phyloP scores from a whole-genome alignment of 2,113 vertebrate genomes.

The Lepus timidus region DNA sequence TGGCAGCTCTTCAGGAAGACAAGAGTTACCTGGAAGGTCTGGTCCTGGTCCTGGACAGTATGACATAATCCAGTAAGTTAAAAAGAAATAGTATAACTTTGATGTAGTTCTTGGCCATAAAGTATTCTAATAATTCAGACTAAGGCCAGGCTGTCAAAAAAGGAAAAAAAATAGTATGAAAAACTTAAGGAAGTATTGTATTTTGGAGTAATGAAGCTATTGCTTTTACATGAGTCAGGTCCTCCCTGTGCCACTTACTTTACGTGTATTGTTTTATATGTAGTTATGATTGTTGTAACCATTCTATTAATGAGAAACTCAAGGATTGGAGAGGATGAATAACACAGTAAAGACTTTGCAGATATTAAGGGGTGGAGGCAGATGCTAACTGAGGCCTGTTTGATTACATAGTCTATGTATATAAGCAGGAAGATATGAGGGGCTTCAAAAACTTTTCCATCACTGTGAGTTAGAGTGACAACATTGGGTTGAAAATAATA shows the following conservation, averaged over 20 bases:
- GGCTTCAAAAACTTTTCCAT: background rate
- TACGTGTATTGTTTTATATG: background rate
- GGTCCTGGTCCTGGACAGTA: constrained; percentile 88
- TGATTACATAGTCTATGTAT: background rate
- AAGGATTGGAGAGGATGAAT: background rate
- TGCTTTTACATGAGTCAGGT: constrained; percentile 25
- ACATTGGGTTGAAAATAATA: background rate
- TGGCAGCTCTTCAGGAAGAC: constrained; percentile 85
- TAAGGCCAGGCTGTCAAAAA: constrained; percentile 19
- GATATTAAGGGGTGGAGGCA: background rate
- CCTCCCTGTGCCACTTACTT: background rate
- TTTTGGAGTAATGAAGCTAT: background rate
- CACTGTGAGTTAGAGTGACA: background rate
- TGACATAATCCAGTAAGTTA: constrained; percentile 81
- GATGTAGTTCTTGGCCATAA: constrained; percentile 6
- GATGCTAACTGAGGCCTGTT: background rate
- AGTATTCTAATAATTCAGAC: constrained; percentile 12
- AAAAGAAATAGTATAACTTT: background rate
- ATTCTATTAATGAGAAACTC: background rate
- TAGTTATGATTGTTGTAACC: background rate
- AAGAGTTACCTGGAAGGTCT: constrained; percentile 71
- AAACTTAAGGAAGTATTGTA: background rate
- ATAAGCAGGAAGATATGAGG: background rate
- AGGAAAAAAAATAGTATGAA: constrained; percentile 36
- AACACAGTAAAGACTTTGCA: background rate